Conservation (phyloP, 2,797 vertebrate genomes). For the Thamnophis elegans region DNA sequence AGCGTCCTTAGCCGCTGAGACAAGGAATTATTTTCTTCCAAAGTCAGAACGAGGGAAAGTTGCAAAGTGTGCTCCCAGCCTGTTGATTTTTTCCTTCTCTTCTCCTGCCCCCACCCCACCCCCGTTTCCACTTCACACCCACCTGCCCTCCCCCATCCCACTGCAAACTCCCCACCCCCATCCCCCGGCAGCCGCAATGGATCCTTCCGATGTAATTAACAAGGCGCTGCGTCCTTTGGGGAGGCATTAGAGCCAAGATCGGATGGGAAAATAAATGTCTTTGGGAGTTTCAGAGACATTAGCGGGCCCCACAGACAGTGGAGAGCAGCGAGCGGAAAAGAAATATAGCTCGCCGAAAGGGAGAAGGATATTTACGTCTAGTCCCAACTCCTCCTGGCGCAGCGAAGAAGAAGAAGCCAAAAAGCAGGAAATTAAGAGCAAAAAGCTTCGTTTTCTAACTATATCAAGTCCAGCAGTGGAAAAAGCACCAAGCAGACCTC, state of each 20-base stretch:
- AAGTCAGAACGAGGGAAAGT: too few species aligned
- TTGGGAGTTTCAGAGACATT: constrained; percentile 13
- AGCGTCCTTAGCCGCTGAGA: too few species aligned
- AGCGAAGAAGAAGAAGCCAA: neutral
- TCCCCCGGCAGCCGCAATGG: rapidly evolving
- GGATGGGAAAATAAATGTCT: neutral
- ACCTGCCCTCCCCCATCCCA: neutral
- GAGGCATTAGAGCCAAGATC: neutral
- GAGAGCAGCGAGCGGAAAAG: neutral
- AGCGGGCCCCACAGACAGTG: neutral
- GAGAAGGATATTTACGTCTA: neutral
- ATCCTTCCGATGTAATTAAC: neutral
- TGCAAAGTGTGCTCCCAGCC: neutral
- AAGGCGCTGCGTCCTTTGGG: constrained; percentile 8
- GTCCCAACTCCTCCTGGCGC: neutral
- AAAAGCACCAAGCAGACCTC: neutral
- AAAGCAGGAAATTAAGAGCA: neutral
- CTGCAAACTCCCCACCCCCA: neutral
- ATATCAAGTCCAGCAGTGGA: neutral
- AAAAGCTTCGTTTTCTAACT: neutral
- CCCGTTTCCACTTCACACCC: neutral
- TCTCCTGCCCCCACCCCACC: neutral
- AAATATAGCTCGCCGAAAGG: neutral
- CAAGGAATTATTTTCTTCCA: too few species aligned
- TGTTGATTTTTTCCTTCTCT: neutral